Conservation (phyloP, 2,113 vertebrate genomes). For the Nycticebus coucang region DNA sequence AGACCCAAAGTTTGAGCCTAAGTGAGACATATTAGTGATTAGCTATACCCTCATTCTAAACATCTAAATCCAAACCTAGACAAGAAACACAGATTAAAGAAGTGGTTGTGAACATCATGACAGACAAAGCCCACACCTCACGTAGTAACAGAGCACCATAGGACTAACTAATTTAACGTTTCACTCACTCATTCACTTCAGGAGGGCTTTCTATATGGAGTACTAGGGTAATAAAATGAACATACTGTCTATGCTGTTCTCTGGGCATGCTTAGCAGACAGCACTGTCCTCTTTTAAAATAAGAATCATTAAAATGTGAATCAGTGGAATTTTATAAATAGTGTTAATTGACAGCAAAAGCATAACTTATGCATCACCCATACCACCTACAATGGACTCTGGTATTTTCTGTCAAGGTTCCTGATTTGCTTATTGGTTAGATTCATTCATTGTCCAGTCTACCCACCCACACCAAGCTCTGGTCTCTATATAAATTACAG, state of each 20-base stretch:
- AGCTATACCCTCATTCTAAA: constrained; percentile 21
- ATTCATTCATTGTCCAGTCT: neutral
- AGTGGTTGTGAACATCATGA: neutral
- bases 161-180: neutral
- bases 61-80: neutral
- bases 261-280: neutral
- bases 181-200: constrained; percentile 10
- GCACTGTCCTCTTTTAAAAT: neutral
- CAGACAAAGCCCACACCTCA: neutral
- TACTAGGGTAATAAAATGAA: neutral
- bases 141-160: neutral
- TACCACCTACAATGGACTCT: neutral
- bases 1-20: constrained; percentile 1
- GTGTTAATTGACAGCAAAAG: constrained; percentile 32
- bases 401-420: neutral
- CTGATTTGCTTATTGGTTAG: neutral
- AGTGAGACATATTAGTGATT: neutral
- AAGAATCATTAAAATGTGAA: neutral
- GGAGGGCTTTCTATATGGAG: neutral
- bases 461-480: neutral
- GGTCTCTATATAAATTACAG: neutral
- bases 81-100: constrained; percentile 20
- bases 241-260: neutral
- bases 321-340: neutral
- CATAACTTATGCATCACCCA: neutral